Base-by-base conservation (phyloP, 2,888 invertebrate genomes). In the Cyclophora albipunctata region DNA sequence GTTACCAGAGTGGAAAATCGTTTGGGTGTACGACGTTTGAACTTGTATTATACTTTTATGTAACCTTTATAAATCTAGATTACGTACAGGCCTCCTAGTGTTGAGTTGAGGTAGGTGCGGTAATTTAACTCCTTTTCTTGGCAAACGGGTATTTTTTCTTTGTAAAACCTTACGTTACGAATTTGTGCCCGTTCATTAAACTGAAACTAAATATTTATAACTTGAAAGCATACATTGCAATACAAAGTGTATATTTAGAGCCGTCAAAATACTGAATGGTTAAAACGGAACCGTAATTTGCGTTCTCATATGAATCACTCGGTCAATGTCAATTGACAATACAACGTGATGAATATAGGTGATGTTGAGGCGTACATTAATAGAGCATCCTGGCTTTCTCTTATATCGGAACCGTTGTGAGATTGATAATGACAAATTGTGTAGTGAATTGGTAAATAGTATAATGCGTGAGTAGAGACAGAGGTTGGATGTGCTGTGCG, bases 311-410 rank as follows among this genome's bases (percentile, higher is more conserved):
- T 76, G 77, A 76, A 74, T 75, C 71, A 75, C 71, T 81, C 73
- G 81, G 81, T 81, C 82, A 82, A 79, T 82, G 82, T 77, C 81
- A 80, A 70, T 64, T 64, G 63, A 70, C 67, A 63, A 63, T 60
- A 57, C 61, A 63, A 57, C 59, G 63, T 56, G 58, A 63, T 63
- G 60, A 60, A 59, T 62, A 61, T 56, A 54, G 53, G 54, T 56
- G 34, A 43, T 43, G 6, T 42, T 20, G 37, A 37, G 37, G 37
- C 5, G 37, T 37, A 37, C 37, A 37, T 37, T 20, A 20, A 5
- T 37, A 5, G 37, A 37, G 37, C 37, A 37, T 37, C 37, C 34
- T 43, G 33, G 20, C 43, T 43, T 43, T 43, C 7, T 6, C 7
- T 4, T 43, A 34, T 33, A 43, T 34, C 4, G 43, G 43, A 43